Evolutionary conservation across 2,797 vertebrate species (phyloP), one percentile per base, ranked within the genome.

Genomic region (Antennarius maculatus): DNA sequence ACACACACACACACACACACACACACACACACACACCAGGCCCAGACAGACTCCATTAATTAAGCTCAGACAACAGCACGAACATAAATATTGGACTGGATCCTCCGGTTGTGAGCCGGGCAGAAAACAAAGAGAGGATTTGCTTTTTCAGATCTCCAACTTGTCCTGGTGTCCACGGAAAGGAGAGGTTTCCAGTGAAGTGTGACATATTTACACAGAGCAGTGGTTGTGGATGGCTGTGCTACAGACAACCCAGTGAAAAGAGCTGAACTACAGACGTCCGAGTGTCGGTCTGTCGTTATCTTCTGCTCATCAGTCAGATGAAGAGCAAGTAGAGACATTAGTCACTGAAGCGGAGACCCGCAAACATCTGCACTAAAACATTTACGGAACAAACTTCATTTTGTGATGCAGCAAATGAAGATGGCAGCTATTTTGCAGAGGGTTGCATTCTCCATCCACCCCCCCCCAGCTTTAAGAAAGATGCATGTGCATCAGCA

Each of bases 61-160:
- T 74, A 57, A 78, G 62, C 73, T 69, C 60, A 61, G 66, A 85
- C 83, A 86, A 84, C 62, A 47, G 59, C 60, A 29, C 54, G 50
- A 60, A 27, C 65, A 77, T 75, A 81, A 60, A 74, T 45, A 62
- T n/a, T 46, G 77, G 56, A 49, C 62, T 57, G 51, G 66, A 61
- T 70, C 53, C 75, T 50, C 48, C 1, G 74, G 61, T 58, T 50
- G 70, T 39, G 70, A 76, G 45, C 53, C 52, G 8, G 71, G 46
- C 48, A 9, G 28, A 48, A 78, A 69, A 85, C 85, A 82, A 87
- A 83, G 77, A 57, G 69, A 28, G 63, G 76, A 67, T 81, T 77
- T 74, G 60, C 60, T 49, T 70, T 71, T 47, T 63, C 54, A 65
- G 58, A 61, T 52, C 50, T 64, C 42, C 55, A 55, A 39, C 41